phyloP scores from a whole-genome alignment of 2,113 vertebrate genomes.

The Apeltes quadracus region DNA sequence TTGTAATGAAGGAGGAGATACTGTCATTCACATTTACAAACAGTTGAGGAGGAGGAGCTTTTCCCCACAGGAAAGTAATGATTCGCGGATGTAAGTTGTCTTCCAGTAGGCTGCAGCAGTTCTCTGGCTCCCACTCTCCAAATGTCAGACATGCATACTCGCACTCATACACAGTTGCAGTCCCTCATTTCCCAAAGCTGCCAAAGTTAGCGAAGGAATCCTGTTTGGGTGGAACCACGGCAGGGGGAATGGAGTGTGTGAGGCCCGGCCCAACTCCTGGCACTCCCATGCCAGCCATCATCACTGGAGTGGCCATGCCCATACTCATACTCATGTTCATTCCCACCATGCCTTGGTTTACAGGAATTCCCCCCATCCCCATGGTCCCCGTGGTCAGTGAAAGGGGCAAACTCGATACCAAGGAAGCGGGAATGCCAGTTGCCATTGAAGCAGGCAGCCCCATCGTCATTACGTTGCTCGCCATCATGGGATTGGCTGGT shows the following conservation, averaged over 20 bases:
- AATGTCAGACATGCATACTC: constrained; percentile 37
- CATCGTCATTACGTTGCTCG: constrained; percentile 80
- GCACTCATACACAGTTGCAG: constrained; percentile 8
- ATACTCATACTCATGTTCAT: constrained; percentile 86
- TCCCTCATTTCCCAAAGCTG: constrained; percentile 94
- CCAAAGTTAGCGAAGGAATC: constrained; percentile 99
- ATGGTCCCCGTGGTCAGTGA: constrained; percentile 86
- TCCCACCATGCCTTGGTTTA: constrained; percentile 89
- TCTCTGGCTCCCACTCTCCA: constrained; percentile 38
- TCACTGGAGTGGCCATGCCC: constrained; percentile 81
- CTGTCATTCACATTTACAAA: constrained; percentile 30
- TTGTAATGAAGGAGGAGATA: constrained; percentile 7
- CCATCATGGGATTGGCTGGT: constrained; percentile 81
- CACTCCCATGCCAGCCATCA: constrained; percentile 79
- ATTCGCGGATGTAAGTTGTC: too few relatives aligned
- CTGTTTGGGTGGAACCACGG: constrained; percentile 91
- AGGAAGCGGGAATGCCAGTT: constrained; percentile 71
- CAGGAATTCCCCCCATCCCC: constrained; percentile 78
- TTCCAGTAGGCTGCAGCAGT: constrained; percentile 55
- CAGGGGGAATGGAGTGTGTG: constrained; percentile 65
- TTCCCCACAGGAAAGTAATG: constrained; percentile 22
- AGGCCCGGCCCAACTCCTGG: constrained; percentile 79
- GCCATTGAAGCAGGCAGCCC: constrained; percentile 84
- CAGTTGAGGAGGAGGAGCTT: constrained; percentile 6
- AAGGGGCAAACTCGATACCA: constrained; percentile 64